Evolutionary conservation across 2,888 invertebrate species (phyloP), one percentile per base, ranked within the genome.

Genomic region (Drosophila koepferae): DNA sequence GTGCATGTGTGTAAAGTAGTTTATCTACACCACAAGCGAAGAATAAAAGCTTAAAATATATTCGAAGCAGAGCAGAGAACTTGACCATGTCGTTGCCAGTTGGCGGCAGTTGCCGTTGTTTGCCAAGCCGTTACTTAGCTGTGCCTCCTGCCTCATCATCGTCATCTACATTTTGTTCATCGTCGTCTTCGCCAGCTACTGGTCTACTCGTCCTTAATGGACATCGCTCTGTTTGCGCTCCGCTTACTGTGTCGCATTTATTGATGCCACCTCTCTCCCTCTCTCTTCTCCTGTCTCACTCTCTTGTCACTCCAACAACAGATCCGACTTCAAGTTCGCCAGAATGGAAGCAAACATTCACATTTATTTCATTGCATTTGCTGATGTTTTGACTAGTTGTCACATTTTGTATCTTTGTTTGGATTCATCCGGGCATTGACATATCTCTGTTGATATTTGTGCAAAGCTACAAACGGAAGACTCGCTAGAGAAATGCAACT

Each of bases 111-210:
- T 74, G 81, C 61, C 74, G 86, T 88, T 89, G 88, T 86, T 90
- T 82, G 74, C 71, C 90, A 89, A 87, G 88, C 84, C 90, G 84
- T 89, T 89, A 89, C 75, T 87, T 66, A 72, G 68, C 63, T 48
- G 69, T 53, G 72, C 44, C 78, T 59, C 58, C 61, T 48, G 49
- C 18, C 63, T 51, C 48, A 38, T 60, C 67, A 38, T 59, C 59
- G 38, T 44, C 51, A 48, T 63, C 36, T 20, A 49, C 41, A 51
- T 55, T 61, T 70, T 28, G 61, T 53, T 65, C 63, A 34, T 48
- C 60, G 14, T 66, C 23, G 31, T 40, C 38, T 38, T 60, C 23
- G 28, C 4, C 18, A 49, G 43, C 74, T 49, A 72, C 63, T 73
- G 81, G 56, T 80, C 82, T 28, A 28, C 28, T 28, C 6, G 28